A percentile compares a stretch with the other conserved stretches of the same genome.
These are phyloP conservation scores for Potamarius usumacintae DNA, from an alignment of 2,113 vertebrate genomes.

Conservation along the genomic window DNA sequence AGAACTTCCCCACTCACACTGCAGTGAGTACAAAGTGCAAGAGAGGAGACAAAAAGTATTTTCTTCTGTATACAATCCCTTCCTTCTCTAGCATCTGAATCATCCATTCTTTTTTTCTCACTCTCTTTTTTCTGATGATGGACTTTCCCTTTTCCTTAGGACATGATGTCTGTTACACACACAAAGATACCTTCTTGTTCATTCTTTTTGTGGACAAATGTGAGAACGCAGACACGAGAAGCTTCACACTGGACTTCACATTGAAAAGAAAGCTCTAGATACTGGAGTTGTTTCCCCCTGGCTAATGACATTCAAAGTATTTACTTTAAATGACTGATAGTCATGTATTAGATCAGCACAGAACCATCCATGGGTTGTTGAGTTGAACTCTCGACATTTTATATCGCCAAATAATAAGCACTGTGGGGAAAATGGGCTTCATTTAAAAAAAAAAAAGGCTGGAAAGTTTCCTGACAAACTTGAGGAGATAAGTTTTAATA, in stretches of 20 bases:
- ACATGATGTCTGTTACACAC: neutral
- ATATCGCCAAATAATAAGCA: constrained; percentile 21
- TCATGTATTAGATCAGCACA: neutral
- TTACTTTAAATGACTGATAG: neutral
- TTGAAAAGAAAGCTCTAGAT: neutral
- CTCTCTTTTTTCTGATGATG: neutral
- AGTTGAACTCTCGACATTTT: neutral
- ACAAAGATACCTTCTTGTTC: neutral
- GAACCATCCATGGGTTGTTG: neutral
- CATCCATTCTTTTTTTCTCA: neutral
- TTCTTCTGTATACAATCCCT: neutral
- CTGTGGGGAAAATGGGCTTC: constrained; percentile 6
- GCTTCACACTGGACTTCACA: neutral
- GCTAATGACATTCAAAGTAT: neutral
- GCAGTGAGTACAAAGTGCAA: neutral
- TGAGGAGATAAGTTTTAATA: constrained; percentile 37
- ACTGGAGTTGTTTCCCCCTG: neutral
- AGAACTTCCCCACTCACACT: neutral
- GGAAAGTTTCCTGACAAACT: constrained; percentile 30
- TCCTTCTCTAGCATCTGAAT: neutral
- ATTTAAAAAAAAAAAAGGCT: neutral
- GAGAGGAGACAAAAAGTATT: neutral
- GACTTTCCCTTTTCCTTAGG: neutral
- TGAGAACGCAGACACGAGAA: neutral
- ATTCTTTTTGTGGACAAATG: neutral